These are phyloP conservation scores for Rhynchophorus ferrugineus DNA, from an alignment of 1,140 invertebrate genomes.

Conservation along the genomic window DNA sequence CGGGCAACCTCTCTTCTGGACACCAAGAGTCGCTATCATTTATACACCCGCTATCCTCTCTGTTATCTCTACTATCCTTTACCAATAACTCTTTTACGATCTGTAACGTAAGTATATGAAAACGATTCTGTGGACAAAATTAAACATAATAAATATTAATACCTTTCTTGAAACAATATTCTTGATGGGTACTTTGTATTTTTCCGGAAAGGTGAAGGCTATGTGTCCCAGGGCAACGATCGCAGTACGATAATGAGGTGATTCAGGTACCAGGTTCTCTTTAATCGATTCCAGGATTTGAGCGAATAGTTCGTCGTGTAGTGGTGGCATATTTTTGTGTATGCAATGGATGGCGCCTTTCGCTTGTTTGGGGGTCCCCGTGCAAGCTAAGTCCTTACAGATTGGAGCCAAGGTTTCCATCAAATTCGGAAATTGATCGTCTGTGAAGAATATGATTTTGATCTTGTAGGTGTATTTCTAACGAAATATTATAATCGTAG, in stretches of 20 bases:
- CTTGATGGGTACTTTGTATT: conserved; percentile 83
- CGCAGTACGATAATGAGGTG: conserved; percentile 81
- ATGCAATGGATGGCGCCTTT: conserved; percentile 93
- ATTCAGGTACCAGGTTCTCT: conserved; percentile 66
- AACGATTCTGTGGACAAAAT: background rate
- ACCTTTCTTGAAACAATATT: conserved; percentile 89
- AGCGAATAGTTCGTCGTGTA: conserved; percentile 73
- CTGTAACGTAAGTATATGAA: conserved; percentile 35
- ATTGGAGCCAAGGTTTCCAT: conserved; percentile 70
- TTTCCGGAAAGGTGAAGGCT: conserved; percentile 82
- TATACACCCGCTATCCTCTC: conserved; percentile 26
- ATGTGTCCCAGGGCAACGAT: conserved; percentile 93
- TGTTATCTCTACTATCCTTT: conserved; percentile 59
- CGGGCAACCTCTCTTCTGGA: conserved; percentile 75
- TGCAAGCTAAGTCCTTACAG: conserved; percentile 78
- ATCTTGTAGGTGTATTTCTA: background rate
- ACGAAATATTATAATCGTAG: background rate
- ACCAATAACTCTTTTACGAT: conserved; percentile 93
- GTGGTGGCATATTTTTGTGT: conserved; percentile 73
- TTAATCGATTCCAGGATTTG: conserved; percentile 80
- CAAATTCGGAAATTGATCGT: conserved; percentile 62
- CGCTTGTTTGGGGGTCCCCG: conserved; percentile 88
- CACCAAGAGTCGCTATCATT: conserved; percentile 68
- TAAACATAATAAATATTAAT: conserved; percentile 23
- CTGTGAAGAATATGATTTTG: conserved; percentile 42